Percentiles rank a stretch among this genome's conserved stretches.
Conservation (phyloP, 2,113 vertebrate genomes). For the Delphinapterus leucas region DNA sequence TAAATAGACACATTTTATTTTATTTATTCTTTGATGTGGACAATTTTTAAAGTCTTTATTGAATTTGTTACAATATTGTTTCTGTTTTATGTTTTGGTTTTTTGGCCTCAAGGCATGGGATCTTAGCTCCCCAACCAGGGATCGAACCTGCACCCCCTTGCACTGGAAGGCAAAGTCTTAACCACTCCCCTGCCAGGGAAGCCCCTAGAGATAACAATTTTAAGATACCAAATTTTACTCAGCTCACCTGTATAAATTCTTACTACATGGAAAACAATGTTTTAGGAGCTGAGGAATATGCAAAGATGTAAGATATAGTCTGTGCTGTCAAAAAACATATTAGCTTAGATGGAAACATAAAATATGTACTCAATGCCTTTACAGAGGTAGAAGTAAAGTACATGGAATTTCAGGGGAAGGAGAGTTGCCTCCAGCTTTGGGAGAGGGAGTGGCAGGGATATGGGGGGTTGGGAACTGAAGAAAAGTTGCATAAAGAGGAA, state of each 20-base stretch:
- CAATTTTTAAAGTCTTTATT: too few species aligned
- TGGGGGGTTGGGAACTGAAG: background rate
- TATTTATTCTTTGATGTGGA: too few species aligned
- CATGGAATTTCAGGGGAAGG: background rate
- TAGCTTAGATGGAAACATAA: background rate
- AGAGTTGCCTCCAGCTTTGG: background rate
- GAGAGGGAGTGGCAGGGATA: background rate
- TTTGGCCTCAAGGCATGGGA: too few species aligned
- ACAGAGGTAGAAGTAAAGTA: background rate
- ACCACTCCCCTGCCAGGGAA: too few species aligned
- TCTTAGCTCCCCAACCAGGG: too few species aligned
- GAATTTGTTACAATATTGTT: too few species aligned
- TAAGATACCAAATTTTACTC: constrained; percentile 22
- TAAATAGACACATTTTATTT: background rate
- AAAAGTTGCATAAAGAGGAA: background rate
- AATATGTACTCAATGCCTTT: background rate
- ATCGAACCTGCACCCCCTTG: too few species aligned
- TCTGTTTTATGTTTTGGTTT: too few species aligned
- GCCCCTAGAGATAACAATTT: background rate
- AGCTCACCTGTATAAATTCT: background rate
- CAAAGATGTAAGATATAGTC: background rate
- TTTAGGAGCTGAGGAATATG: background rate
- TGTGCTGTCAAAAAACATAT: background rate
- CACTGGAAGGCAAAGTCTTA: too few species aligned
- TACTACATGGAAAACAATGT: background rate